Evolutionary conservation across 2,113 vertebrate species (phyloP).

Genomic region (Nothoprocta pentlandii): DNA sequence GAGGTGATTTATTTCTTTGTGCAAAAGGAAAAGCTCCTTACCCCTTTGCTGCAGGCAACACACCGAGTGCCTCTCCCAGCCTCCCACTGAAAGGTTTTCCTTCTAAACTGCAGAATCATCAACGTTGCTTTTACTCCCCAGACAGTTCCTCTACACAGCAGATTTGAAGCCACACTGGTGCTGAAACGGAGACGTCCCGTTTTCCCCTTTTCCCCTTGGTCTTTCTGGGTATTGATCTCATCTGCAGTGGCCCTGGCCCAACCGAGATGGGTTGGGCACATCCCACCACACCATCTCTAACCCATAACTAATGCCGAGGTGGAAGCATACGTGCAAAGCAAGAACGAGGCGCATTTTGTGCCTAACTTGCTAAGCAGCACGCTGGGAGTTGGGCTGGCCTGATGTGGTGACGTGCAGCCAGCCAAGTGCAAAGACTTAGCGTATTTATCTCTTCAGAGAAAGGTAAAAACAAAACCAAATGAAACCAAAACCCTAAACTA

Average conservation of each 20-base stretch:
- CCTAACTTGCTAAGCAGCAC: not conserved
- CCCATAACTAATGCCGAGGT: too few species aligned
- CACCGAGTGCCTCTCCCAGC: conserved; percentile 41
- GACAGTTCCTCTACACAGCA: conserved; percentile 72
- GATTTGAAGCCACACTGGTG: conserved; percentile 67
- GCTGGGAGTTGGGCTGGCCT: not conserved
- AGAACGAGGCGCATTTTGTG: rapidly evolving
- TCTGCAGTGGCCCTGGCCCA: not conserved
- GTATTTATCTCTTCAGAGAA: not conserved
- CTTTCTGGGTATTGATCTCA: conserved; percentile 44
- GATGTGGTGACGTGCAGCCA: not conserved
- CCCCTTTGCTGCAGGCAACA: conserved; percentile 38
- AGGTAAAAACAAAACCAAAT: too few species aligned
- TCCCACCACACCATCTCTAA: too few species aligned
- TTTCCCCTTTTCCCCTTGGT: conserved; percentile 54
- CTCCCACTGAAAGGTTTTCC: conserved; percentile 45
- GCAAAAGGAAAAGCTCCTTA: not conserved
- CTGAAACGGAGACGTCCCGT: conserved; percentile 59
- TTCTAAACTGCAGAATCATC: conserved; percentile 19
- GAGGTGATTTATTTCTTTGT: conserved; percentile 40
- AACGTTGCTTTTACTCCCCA: not conserved
- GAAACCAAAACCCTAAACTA: too few species aligned
- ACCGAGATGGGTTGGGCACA: too few species aligned
- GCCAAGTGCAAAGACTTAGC: not conserved
- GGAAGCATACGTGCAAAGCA: not conserved